These are phyloP conservation scores for Platalea minor DNA, from an alignment of 2,797 vertebrate species.

Conservation along the genomic window DNA sequence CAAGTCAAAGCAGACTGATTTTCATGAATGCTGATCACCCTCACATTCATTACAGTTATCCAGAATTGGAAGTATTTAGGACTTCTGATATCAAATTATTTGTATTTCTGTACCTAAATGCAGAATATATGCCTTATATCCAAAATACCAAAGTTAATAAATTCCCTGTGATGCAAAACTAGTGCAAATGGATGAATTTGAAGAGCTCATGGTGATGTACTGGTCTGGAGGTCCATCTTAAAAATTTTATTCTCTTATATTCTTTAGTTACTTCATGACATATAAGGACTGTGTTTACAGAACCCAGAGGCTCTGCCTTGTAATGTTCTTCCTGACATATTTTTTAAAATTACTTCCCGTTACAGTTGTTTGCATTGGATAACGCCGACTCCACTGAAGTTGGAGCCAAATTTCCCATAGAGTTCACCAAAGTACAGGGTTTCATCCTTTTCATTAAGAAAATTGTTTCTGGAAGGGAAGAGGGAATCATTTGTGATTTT, in stretches of 20 bases:
- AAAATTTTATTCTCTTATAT: neutral
- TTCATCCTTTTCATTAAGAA: neutral
- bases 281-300: neutral
- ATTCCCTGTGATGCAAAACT: neutral
- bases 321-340: neutral
- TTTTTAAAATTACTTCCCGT: neutral
- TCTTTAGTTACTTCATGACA: neutral
- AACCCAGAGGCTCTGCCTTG: neutral
- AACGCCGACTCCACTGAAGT: neutral
- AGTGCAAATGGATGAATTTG: neutral
- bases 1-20: neutral
- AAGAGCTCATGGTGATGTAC: neutral
- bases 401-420: neutral
- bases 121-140: neutral
- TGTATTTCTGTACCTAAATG: neutral
- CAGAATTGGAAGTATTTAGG: neutral
- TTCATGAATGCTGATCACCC: neutral
- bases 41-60: neutral
- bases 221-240: neutral
- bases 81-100: neutral
- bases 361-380: neutral
- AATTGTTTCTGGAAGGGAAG: neutral
- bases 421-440: neutral
- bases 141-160: neutral
- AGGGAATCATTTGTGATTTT: neutral